A percentile compares a stretch with the other conserved stretches of the same genome.
phyloP scores from a whole-genome alignment of 1,140 invertebrate species.

The Pteromalus puparum region DNA sequence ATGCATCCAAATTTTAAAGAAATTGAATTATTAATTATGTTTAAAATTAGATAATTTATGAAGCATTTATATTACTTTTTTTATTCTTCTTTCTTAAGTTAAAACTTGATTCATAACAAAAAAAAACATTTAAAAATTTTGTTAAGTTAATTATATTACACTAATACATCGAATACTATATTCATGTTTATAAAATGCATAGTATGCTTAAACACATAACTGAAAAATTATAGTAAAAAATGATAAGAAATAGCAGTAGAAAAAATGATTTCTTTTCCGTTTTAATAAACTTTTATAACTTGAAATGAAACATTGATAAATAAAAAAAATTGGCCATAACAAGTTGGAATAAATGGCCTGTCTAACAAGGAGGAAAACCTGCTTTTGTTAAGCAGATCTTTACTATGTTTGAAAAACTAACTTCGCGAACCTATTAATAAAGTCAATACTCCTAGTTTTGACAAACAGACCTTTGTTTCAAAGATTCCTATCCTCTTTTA shows the following conservation, averaged over 20 bases:
- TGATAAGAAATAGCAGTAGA: neutral
- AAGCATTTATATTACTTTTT: neutral
- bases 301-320: neutral
- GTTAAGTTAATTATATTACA: conserved; percentile 24
- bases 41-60: neutral
- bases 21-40: conserved; percentile 23
- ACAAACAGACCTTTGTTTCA: no score
- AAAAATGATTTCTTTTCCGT: no score
- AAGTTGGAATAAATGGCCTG: neutral
- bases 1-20: neutral
- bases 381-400: no score
- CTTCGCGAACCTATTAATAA: no score
- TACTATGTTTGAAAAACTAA: no score
- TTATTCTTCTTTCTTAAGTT: neutral
- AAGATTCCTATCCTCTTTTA: no score
- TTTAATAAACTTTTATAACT: neutral
- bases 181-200: conserved; percentile 16
- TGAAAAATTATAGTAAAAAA: neutral
- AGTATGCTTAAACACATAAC: neutral
- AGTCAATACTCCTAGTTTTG: no score
- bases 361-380: no score
- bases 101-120: neutral
- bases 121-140: neutral
- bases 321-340: conserved; percentile 45
- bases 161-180: neutral